A percentile compares a stretch with the other conserved stretches of the same genome.
These are phyloP conservation scores for Danio tinwini DNA, from an alignment of 2,797 vertebrate species.

Conservation along the genomic window DNA sequence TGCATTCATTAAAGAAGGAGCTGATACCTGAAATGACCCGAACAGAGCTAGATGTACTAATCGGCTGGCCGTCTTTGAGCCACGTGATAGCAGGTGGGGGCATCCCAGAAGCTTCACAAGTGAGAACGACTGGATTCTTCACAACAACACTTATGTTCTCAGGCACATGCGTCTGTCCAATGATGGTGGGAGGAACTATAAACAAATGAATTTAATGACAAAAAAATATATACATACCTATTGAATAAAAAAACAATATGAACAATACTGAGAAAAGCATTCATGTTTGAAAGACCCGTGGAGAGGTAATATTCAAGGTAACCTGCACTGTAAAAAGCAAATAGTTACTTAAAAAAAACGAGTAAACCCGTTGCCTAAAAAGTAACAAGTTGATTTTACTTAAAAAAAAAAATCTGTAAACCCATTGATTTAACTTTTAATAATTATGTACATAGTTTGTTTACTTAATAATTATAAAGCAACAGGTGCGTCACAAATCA, in stretches of 20 bases:
- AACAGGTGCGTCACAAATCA: no score
- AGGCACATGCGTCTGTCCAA: constrained; percentile 75
- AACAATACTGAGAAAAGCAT: not conserved
- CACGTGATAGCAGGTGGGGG: constrained; percentile 90
- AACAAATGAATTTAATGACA: not conserved
- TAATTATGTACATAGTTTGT: no score
- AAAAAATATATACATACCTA: not conserved
- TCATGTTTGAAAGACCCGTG: not conserved
- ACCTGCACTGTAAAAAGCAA: no score
- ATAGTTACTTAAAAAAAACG: no score
- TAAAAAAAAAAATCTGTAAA: no score
- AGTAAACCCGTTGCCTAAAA: no score
- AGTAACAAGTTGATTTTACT: no score
- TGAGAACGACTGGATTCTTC: constrained; percentile 89
- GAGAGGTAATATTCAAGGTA: no score
- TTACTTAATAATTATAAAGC: no score
- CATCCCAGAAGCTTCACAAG: constrained; percentile 91
- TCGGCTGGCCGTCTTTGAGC: constrained; percentile 87
- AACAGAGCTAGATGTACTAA: constrained; percentile 78
- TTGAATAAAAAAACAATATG: not conserved
- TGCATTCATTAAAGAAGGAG: not conserved
- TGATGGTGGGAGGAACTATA: constrained; percentile 88
- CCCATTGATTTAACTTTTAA: no score
- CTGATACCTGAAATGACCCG: constrained; percentile 88
- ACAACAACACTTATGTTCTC: constrained; percentile 91